Evolutionary conservation across 2,888 invertebrate species (phyloP).

Genomic region (Deilephila porcellus): DNA sequence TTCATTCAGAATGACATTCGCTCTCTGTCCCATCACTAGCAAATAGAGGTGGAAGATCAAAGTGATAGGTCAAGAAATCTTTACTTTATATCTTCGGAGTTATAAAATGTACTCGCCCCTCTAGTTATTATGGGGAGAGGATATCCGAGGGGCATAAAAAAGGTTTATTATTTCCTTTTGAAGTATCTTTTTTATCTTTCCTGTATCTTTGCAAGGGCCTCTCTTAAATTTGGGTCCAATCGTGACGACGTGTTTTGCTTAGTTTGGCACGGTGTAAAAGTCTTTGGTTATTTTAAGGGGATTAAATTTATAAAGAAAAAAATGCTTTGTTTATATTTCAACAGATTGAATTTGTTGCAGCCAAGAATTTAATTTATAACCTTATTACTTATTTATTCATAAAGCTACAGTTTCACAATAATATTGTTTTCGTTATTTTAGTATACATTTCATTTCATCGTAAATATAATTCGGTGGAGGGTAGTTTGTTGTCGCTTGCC

Average conservation of each 20-base stretch:
- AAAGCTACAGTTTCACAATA: too few species aligned
- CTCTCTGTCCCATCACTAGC: neutral
- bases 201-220: slow-evolving; percentile 39
- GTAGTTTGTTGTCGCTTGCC: too few species aligned
- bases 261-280: slow-evolving; percentile 1
- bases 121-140: slow-evolving; percentile 62
- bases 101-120: slow-evolving; percentile 54
- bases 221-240: slow-evolving; percentile 27
- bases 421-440: too few species aligned
- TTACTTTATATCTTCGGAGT: slow-evolving; percentile 37
- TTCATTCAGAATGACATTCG: neutral
- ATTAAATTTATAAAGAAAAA: too few species aligned
- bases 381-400: too few species aligned
- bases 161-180: slow-evolving; percentile 65
- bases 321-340: too few species aligned
- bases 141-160: slow-evolving; percentile 56
- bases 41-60: slow-evolving; percentile 34
- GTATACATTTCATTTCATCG: too few species aligned
- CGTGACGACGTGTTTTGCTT: slow-evolving; percentile 14
- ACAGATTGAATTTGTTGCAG: too few species aligned
- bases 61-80: slow-evolving; percentile 45
- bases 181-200: slow-evolving; percentile 54
- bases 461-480: too few species aligned
- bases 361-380: too few species aligned
- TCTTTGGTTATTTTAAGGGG: slow-evolving; percentile 1